These are phyloP conservation scores for Temnothorax nylanderi DNA, from an alignment of 1,140 invertebrate species.

Conservation along the genomic window DNA sequence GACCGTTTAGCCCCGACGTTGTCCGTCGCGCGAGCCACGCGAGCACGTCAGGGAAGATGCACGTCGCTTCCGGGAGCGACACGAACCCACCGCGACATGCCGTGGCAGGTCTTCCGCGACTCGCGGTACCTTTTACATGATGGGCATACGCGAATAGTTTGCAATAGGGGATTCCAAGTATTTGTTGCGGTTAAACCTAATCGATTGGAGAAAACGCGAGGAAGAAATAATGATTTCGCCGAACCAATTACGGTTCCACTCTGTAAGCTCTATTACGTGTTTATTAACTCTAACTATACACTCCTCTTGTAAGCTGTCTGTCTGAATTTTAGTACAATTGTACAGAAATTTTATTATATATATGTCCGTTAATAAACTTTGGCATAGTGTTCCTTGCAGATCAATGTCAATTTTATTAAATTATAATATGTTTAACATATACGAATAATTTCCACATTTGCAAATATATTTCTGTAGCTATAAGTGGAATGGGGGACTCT, in stretches of 20 bases:
- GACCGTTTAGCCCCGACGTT: conserved; percentile 12
- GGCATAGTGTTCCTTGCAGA: no score
- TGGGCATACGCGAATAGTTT: conserved; percentile 34
- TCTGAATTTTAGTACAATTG: neutral
- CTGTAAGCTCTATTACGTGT: conserved; percentile 16
- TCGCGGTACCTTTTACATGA: conserved; percentile 40
- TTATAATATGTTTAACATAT: neutral
- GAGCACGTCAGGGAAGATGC: conserved; percentile 58
- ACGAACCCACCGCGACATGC: conserved; percentile 55
- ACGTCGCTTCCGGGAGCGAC: conserved; percentile 52
- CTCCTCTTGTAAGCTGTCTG: neutral
- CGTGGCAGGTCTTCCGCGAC: conserved; percentile 47
- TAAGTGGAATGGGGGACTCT: neutral
- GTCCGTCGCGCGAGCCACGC: conserved; percentile 44
- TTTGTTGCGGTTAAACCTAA: conserved; percentile 27
- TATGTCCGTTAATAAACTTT: neutral
- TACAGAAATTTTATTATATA: neutral
- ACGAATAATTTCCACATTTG: neutral
- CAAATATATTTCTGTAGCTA: neutral
- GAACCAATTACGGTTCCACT: conserved; percentile 42
- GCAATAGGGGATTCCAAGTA: conserved; percentile 40
- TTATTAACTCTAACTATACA: conserved; percentile 12
- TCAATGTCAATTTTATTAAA: neutral
- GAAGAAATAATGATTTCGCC: conserved; percentile 19
- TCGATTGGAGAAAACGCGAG: conserved; percentile 37